Percentiles rank a stretch among this genome's conserved stretches.
Evolutionary conservation across 2,113 vertebrate genomes (phyloP).

Genomic region (Sturnira hondurensis): DNA sequence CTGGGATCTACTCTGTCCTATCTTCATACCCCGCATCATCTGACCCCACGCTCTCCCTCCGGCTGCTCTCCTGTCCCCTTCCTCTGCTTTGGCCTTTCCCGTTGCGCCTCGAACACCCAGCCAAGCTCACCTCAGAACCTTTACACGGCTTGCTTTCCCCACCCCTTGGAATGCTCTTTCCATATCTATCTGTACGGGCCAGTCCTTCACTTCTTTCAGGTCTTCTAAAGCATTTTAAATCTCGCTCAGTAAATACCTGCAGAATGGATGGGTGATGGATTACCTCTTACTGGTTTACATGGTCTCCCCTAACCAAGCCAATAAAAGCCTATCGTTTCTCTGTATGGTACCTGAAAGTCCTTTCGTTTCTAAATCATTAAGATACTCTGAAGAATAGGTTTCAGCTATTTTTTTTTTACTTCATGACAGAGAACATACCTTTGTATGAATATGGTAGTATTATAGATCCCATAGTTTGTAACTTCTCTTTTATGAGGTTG

Average conservation of each 20-base stretch:
- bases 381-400: background rate
- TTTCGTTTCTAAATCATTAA: background rate
- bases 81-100: background rate
- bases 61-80: background rate
- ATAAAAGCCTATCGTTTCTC: background rate
- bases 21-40: background rate
- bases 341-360: background rate
- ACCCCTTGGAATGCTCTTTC: background rate
- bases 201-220: background rate
- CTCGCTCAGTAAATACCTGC: background rate
- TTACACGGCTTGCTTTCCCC: background rate
- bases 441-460: background rate
- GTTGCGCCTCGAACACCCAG: background rate
- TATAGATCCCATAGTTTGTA: background rate
- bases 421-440: background rate
- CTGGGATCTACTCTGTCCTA: background rate
- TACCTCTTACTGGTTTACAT: background rate
- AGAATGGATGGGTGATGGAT: background rate
- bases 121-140: too few species aligned
- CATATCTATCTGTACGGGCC: background rate
- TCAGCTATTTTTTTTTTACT: background rate
- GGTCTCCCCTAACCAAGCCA: background rate
- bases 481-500: background rate
- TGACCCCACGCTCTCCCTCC: background rate
- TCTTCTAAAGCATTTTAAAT: background rate